These are phyloP conservation scores for Steinernema feltiae DNA, from an alignment of 1,140 invertebrate species.

Conservation along the genomic window DNA sequence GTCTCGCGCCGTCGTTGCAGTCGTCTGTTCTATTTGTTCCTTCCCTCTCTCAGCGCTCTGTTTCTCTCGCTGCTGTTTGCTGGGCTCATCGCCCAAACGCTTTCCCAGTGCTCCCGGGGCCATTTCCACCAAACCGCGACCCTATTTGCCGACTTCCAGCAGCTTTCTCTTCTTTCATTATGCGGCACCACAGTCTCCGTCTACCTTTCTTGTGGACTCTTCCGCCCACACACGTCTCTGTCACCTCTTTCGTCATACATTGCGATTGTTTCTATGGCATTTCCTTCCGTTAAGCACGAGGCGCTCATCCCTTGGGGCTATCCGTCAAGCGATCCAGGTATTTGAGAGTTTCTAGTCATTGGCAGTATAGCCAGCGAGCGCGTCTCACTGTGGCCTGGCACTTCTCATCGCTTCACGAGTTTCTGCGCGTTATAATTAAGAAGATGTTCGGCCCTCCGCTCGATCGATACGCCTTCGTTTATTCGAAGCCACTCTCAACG, in stretches of 20 bases:
- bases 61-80: not conserved
- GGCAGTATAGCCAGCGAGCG: too few species aligned
- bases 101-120: not conserved
- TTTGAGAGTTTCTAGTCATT: too few species aligned
- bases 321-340: too few species aligned
- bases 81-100: not conserved
- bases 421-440: not conserved
- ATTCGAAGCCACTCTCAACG: not conserved
- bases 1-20: conserved; percentile 12
- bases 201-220: not conserved
- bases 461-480: conserved; percentile 3
- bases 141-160: not conserved
- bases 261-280: too few species aligned
- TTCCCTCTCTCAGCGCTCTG: conserved; percentile 2
- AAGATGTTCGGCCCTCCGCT: conserved; percentile 5
- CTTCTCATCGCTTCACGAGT: not conserved
- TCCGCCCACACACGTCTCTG: too few species aligned
- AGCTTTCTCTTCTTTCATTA: not conserved
- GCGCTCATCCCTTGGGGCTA: too few species aligned
- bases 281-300: too few species aligned
- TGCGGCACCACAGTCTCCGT: not conserved
- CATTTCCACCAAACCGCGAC: conserved; percentile 11
- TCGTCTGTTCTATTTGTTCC: conserved; percentile 1
- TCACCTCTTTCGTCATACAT: too few species aligned
- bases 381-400: not conserved